Evolutionary conservation across 2,888 invertebrate genomes (phyloP), one percentile per base, ranked within the genome.

Genomic region (Diadegma fenestrale): DNA sequence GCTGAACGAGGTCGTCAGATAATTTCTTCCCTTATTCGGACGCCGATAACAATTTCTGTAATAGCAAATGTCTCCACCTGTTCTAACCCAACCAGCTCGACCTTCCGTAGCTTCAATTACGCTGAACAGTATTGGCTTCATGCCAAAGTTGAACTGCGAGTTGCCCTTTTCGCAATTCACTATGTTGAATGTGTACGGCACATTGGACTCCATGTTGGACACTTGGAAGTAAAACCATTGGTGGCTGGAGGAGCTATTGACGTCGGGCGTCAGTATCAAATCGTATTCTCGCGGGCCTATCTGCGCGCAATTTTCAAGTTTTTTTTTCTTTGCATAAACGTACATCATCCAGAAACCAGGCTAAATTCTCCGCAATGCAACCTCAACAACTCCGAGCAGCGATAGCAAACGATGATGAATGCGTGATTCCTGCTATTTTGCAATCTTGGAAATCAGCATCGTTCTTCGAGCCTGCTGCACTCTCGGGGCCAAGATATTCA

Each of bases 181-280:
- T 77, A 98, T 97, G 93, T 98, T 98, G 94, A 98, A 98, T 61
- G 96, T 95, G 93, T 98, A 98, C 0, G 96, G 95, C 3, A 95
- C 94, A 80, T 95, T 95, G 77, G 96, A 95, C 79, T 95, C 94
- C 96, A 97, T 97, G 93, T 97, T 96, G 58, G 96, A 95, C n/a
- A 98, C 96, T 94, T 97, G 97, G 92, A 98, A 98, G 94, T 98
- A 98, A 94, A 98, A 98, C 98, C 98, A 98, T 91, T 98, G 97
- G 92, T 97, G 97, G 87, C 98, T 96, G 83, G 96, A 95, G 30
- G 95, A 95, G 1, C 97, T 96, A 94, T 98, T 97, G 64, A 98
- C 96, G 92, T 98, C 98, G 0, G 98, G 97, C 93, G 96, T 97
- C 85, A 98, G 94, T 84, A 98, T 96, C 86, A 98, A 94, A 92